Base-by-base conservation (phyloP, 2,113 vertebrate genomes). In the Odontophorus gujanensis region DNA sequence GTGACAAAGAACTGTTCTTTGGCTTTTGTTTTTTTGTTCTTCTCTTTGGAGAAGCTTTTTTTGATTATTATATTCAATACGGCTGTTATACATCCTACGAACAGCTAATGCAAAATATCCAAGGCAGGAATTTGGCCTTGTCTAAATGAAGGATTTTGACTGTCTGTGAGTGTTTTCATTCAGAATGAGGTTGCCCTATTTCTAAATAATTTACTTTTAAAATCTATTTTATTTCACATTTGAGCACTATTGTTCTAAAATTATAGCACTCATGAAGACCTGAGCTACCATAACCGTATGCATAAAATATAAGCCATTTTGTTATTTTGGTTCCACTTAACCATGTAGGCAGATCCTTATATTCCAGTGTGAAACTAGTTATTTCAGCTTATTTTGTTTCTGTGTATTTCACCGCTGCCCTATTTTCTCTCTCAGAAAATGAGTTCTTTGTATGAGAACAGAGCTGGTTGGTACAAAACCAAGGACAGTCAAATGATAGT, bases 261-360 rank as follows among this genome's bases (percentile, higher is more conserved):
- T 87, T 63, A 45, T 2, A 93, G 67, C 47, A 68, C 34, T 85
- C 7, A 0, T 34, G 43, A 87, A 93, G 71, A 84, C 53, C 47
- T 83, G 67, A 89, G 32, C 89, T 85, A 24, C 75, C 51, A 32
- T 63, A 85, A 79, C 84, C 55, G 12, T n/a, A 83, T 79, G 81
- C 59, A 55, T 47, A 85, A 77, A 40, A 80, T 50, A 43, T 34
- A 19, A 91, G 13, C 75, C 59, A 74, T 95, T 92, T 89, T 68
- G 62, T 89, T 90, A 94, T 96, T 94, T 94, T 92, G 28, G 50
- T 89, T 94, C 78, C 81, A 92, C 79, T 96, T 91, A 71, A 62
- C 71, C 65, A 68, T 48, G 38, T 69, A 92, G 75, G 72, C 81
- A 95, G 79, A 80, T 63, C 68, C 67, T 91, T 77, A 71, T 43